phyloP scores from a whole-genome alignment of 2,888 invertebrate species.

The Orthonevra nobilis region DNA sequence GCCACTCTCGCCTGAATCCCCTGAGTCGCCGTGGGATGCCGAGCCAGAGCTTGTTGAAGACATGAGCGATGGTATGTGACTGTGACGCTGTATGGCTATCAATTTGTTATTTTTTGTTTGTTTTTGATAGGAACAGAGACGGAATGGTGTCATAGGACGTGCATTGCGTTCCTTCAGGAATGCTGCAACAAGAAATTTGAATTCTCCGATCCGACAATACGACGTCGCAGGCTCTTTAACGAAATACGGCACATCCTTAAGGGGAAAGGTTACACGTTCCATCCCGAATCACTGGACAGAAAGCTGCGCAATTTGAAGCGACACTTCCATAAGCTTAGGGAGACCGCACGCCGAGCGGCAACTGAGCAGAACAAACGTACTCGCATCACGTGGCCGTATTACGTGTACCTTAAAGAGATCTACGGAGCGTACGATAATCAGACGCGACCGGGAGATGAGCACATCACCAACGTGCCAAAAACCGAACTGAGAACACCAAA shows the following conservation, averaged over 20 bases:
- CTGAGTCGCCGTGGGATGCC: too few relatives aligned
- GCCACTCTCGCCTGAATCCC: too few relatives aligned
- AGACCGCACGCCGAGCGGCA: too few relatives aligned
- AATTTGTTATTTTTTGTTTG: too few relatives aligned
- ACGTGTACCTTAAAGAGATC: conserved; percentile 4
- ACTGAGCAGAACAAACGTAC: too few relatives aligned
- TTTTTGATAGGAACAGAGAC: conserved; percentile 6
- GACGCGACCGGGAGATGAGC: too few relatives aligned
- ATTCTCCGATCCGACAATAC: conserved; percentile 14
- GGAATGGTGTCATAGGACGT: conserved; percentile 17
- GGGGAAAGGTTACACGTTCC: conserved; percentile 15
- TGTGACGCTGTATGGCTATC: too few relatives aligned
- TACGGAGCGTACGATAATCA: conserved; percentile 10
- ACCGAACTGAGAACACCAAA: neutral
- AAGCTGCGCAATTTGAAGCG: conserved; percentile 47
- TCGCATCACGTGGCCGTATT: conserved; percentile 43
- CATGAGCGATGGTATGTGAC: too few relatives aligned
- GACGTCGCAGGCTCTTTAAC: conserved; percentile 16
- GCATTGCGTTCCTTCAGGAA: conserved; percentile 18
- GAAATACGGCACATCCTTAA: conserved; percentile 16
- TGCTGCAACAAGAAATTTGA: conserved; percentile 13
- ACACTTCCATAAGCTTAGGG: neutral
- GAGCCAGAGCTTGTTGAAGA: too few relatives aligned
- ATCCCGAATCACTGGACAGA: conserved; percentile 22
- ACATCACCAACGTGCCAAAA: neutral